Evolutionary conservation across 2,113 vertebrate species (phyloP), one percentile per base, ranked within the genome.

Genomic region (Pungitius pungitius): DNA sequence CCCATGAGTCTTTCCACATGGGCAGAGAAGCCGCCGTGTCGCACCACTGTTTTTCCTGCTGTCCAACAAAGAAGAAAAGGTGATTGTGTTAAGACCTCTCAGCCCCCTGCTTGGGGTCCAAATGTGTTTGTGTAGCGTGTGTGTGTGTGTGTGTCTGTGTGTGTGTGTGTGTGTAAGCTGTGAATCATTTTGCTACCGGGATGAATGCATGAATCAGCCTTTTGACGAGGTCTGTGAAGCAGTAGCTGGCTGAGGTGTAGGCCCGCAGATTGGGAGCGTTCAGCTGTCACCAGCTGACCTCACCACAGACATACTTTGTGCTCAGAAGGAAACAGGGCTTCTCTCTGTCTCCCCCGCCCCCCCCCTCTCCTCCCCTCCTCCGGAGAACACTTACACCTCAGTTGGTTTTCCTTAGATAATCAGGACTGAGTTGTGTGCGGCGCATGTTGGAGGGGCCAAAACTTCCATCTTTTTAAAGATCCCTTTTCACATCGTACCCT

Each of bases 251-350:
- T 69, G 85, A 90, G 89, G 89, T 90, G 87, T 75, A 22, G 51
- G 51, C n/a, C 51, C 13, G 82, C 49, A 67, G 87, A 89, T 90
- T 66, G 87, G 82, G 80, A 91, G 86, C 81, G 73, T 88, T 91
- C 88, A 91, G 90, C 90, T 92, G 91, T 92, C 90, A 92, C 89
- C 88, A 87, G 89, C 89, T 89, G 88, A 91, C 89, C 82, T 89
- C 89, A 81, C 85, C 86, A 91, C 90, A 91, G 87, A 91, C 87
- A 82, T 75, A 86, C 91, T 91, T 89, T 92, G 91, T 92, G 81
- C 86, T 87, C 75, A 4, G 75, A 52, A 80, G 77, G 71, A 86
- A 86, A 92, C 88, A 88, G 86, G 80, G 80, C 82, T 88, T 61
- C 85, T 86, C 86, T 92, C 88, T 89, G 70, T 83, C 33, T 49